Conservation (phyloP, 2,888 invertebrate species). For the Endomychus coccineus region DNA sequence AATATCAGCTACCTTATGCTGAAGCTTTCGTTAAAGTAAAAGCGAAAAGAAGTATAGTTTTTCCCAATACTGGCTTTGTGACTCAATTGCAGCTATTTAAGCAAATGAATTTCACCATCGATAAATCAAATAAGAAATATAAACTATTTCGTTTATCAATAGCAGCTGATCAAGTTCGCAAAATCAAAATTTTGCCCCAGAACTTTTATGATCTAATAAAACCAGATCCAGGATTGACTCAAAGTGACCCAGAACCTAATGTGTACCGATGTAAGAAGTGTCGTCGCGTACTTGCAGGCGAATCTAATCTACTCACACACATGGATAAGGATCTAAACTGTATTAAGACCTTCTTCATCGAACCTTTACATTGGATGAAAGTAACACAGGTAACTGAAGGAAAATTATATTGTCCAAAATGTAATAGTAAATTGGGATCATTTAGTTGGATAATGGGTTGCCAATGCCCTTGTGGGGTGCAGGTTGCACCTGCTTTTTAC, state of each 20-base stretch:
- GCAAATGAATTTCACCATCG: slow-evolving; percentile 67
- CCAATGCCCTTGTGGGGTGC: slow-evolving; percentile 83
- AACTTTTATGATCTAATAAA: slow-evolving; percentile 69
- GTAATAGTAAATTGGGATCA: slow-evolving; percentile 76
- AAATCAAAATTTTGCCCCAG: slow-evolving; percentile 78
- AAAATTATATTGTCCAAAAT: slow-evolving; percentile 81
- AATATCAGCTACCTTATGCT: slow-evolving; percentile 62
- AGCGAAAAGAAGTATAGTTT: slow-evolving; percentile 62
- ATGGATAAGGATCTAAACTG: slow-evolving; percentile 47
- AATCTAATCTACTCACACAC: slow-evolving; percentile 72
- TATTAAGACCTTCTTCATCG: slow-evolving; percentile 73
- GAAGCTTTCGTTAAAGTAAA: slow-evolving; percentile 66
- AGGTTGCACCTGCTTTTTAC: slow-evolving; percentile 87
- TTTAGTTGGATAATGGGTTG: slow-evolving; percentile 90
- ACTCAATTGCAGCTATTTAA: slow-evolving; percentile 72
- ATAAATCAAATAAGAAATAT: slow-evolving; percentile 61
- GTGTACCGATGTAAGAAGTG: slow-evolving; percentile 81
- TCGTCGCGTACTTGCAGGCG: slow-evolving; percentile 71
- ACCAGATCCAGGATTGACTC: slow-evolving; percentile 68
- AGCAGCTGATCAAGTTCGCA: slow-evolving; percentile 73
- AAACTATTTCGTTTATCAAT: slow-evolving; percentile 69
- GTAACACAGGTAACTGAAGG: slow-evolving; percentile 65
- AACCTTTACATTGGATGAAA: slow-evolving; percentile 87
- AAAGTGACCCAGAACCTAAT: slow-evolving; percentile 66
- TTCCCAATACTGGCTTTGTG: slow-evolving; percentile 75